A percentile compares a stretch with the other conserved stretches of the same genome.
Evolutionary conservation across 2,888 invertebrate species (phyloP).

Genomic region (Spilosoma lubricipeda): DNA sequence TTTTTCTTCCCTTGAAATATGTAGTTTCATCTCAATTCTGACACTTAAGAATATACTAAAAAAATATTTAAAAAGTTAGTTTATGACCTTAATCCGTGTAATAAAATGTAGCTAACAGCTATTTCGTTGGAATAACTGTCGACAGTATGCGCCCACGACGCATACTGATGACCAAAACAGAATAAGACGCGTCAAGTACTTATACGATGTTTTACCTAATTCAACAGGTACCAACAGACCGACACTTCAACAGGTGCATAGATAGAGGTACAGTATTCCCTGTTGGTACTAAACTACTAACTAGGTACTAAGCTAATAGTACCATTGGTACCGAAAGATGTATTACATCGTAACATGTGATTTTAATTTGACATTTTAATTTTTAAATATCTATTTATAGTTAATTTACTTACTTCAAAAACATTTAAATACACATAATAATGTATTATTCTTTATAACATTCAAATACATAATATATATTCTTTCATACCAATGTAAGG

Average conservation of each 20-base stretch:
- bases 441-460: background rate
- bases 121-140: conserved; percentile 78
- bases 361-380: background rate
- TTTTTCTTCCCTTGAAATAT: background rate
- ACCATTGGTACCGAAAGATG: background rate
- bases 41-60: conserved; percentile 6
- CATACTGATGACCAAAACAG: conserved; percentile 74
- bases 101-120: conserved; percentile 62
- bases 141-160: conserved; percentile 38
- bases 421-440: background rate
- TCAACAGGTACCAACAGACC: conserved; percentile 45
- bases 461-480: background rate
- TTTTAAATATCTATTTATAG: background rate
- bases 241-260: background rate
- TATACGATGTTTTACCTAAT: conserved; percentile 67
- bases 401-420: background rate
- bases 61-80: conserved; percentile 47
- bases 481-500: background rate
- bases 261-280: background rate
- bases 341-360: background rate
- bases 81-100: conserved; percentile 58
- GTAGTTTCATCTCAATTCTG: background rate
- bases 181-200: conserved; percentile 56
- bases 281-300: background rate
- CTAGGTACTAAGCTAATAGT: background rate